Conservation (phyloP, 2,888 invertebrate genomes). For the Mimumesa dahlbomi region DNA sequence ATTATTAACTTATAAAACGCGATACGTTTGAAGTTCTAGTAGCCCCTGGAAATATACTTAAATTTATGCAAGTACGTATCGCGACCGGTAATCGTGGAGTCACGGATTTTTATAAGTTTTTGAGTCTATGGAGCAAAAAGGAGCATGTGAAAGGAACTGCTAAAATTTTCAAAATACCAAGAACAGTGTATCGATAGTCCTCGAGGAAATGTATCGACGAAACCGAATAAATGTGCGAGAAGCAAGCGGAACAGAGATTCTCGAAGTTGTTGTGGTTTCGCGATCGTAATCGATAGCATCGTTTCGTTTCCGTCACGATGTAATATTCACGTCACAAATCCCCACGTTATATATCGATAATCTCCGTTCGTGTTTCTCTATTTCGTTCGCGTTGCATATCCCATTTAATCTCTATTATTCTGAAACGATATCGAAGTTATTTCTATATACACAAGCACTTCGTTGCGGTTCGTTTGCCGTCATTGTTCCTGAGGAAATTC, state of each 20-base stretch:
- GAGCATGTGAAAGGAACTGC: no score
- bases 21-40: no score
- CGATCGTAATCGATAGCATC: conserved; percentile 13
- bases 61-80: no score
- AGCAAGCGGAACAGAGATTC: neutral
- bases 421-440: conserved; percentile 26
- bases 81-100: no score
- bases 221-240: no score
- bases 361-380: conserved; percentile 4
- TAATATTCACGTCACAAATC: neutral
- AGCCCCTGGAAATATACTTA: no score
- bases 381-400: conserved; percentile 7
- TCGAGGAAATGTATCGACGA: no score
- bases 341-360: conserved; percentile 11
- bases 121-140: no score
- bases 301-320: conserved; percentile 8
- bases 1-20: no score
- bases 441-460: neutral
- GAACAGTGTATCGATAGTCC: no score
- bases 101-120: no score
- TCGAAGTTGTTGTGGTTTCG: conserved; percentile 6
- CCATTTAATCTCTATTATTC: conserved; percentile 38
- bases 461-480: conserved; percentile 12
- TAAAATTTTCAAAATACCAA: no score
- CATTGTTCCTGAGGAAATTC: conserved; percentile 11